Percentiles rank a stretch among this genome's conserved stretches.
These are phyloP conservation scores for Coleophora flavipennella DNA, from an alignment of 2,888 invertebrate species.

Conservation along the genomic window DNA sequence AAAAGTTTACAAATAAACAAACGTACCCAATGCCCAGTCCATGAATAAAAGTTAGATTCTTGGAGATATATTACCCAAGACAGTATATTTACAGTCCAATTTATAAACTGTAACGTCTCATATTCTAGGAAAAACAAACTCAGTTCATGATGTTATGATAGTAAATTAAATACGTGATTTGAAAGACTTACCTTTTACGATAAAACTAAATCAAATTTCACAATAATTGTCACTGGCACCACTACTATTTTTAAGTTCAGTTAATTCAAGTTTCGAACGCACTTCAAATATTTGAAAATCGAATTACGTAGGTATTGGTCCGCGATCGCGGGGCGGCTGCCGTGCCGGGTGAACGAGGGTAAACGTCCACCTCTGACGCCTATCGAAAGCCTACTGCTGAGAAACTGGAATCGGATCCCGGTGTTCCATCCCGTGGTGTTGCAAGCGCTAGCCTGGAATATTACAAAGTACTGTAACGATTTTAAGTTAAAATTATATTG, in stretches of 20 bases:
- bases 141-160: neutral
- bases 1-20: too few species aligned
- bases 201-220: neutral
- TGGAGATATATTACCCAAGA: too few species aligned
- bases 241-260: too few species aligned
- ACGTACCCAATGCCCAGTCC: too few species aligned
- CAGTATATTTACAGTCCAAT: too few species aligned
- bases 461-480: too few species aligned
- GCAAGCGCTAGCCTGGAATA: too few species aligned
- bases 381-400: conserved; percentile 45
- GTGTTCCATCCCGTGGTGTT: too few species aligned
- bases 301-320: conserved; percentile 9
- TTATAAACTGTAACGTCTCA: too few species aligned
- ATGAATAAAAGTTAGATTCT: too few species aligned
- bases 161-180: conserved; percentile 10
- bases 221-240: neutral
- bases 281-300: conserved; percentile 5
- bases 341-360: conserved; percentile 6
- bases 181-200: conserved; percentile 10
- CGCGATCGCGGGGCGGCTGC: conserved; percentile 1
- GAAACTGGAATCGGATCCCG: conserved; percentile 23
- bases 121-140: too few species aligned
- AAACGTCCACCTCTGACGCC: conserved; percentile 25
- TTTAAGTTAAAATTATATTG: too few species aligned
- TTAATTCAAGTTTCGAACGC: neutral